Evolutionary conservation across 2,888 invertebrate genomes (phyloP).

Genomic region (Drosophila multiciliata): DNA sequence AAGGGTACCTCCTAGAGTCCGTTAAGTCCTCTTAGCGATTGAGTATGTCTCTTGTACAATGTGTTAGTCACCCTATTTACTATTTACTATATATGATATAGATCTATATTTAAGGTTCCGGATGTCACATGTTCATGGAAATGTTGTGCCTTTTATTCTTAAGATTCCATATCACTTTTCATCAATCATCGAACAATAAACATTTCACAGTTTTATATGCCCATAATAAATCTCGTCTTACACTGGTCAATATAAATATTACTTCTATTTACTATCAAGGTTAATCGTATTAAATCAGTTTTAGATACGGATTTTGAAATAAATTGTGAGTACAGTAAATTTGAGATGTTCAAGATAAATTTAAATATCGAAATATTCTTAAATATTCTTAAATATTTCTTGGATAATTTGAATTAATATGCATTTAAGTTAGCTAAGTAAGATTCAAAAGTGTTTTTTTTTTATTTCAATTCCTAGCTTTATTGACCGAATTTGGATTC

Average conservation of each 20-base stretch:
- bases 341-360: neutral
- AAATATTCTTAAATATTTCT: neutral
- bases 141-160: slow-evolving; percentile 66
- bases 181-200: slow-evolving; percentile 7
- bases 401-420: neutral
- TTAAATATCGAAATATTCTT: neutral
- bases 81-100: slow-evolving; percentile 18
- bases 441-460: neutral
- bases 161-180: slow-evolving; percentile 28
- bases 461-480: neutral
- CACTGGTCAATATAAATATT: slow-evolving; percentile 32
- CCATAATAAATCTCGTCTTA: slow-evolving; percentile 17
- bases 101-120: slow-evolving; percentile 61
- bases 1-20: slow-evolving; percentile 63
- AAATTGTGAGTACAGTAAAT: slow-evolving; percentile 17
- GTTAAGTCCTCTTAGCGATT: slow-evolving; percentile 27
- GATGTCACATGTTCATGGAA: slow-evolving; percentile 63
- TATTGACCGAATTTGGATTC: slow-evolving; percentile 1
- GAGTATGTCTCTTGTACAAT: slow-evolving; percentile 45
- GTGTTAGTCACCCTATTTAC: slow-evolving; percentile 43
- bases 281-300: slow-evolving; percentile 8
- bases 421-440: neutral
- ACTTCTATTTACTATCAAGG: slow-evolving; percentile 12
- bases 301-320: slow-evolving; percentile 5
- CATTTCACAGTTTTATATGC: slow-evolving; percentile 1